phyloP scores from a whole-genome alignment of 2,113 vertebrate species.

The Tichodroma muraria region DNA sequence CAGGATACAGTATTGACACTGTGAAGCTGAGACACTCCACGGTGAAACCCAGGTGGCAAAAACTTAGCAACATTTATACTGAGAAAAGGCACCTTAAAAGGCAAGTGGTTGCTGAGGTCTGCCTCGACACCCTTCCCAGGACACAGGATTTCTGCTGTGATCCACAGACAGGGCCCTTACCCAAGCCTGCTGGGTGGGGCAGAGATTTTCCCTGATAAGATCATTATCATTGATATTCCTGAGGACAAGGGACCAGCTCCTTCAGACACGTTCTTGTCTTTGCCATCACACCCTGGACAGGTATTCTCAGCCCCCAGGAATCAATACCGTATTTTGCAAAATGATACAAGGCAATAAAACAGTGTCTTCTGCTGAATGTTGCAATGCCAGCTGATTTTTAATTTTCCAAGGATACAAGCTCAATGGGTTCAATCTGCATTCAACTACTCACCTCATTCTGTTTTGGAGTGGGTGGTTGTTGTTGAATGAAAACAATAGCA shows the following conservation, averaged over 20 bases:
- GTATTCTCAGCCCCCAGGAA: not conserved
- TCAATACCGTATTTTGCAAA: not conserved
- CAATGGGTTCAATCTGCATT: not conserved
- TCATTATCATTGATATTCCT: not conserved
- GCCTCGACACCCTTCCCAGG: not conserved
- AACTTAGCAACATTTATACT: not conserved
- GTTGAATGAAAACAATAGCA: not conserved
- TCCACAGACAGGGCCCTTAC: not conserved
- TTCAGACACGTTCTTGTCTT: not conserved
- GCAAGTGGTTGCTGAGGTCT: not conserved
- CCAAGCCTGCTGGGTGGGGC: rapidly evolving
- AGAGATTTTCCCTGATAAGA: not conserved
- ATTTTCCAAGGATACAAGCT: not conserved
- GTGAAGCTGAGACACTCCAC: not conserved
- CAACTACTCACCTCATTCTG: not conserved
- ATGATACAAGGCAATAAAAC: not conserved
- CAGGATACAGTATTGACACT: not conserved
- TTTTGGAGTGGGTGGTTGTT: not conserved
- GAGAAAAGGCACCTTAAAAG: not conserved
- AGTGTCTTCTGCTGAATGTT: not conserved
- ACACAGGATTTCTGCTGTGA: not conserved
- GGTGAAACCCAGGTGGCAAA: not conserved
- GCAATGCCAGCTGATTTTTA: not conserved
- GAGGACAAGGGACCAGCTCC: not conserved
- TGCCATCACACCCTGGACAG: not conserved